phyloP scores from a whole-genome alignment of 2,888 invertebrate species.

The Eristalis arbustorum region DNA sequence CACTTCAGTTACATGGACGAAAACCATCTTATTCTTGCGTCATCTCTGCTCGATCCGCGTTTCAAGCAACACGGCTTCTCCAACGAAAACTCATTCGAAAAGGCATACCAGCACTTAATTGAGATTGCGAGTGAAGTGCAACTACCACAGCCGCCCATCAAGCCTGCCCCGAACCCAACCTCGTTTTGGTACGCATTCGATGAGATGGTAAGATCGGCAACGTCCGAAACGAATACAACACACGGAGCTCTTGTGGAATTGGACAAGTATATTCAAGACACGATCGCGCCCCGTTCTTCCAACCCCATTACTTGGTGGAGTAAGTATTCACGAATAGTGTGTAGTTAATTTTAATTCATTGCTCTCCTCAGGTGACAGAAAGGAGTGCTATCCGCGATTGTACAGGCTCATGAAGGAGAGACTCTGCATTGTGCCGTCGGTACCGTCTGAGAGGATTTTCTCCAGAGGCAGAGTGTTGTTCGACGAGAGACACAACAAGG shows the following conservation, averaged over 20 bases:
- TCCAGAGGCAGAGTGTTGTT: not conserved
- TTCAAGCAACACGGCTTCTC: not conserved
- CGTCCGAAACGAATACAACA: not conserved
- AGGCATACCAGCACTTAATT: not conserved
- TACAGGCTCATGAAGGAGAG: not conserved
- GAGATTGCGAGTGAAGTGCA: not conserved
- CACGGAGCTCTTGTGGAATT: not conserved
- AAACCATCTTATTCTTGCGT: not conserved
- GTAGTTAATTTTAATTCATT: not conserved
- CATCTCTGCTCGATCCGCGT: not conserved
- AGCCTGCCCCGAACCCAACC: not conserved
- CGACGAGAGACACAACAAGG: not conserved
- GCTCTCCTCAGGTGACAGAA: not conserved
- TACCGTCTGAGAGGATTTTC: not conserved
- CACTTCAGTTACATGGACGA: not conserved
- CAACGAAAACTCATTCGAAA: not conserved
- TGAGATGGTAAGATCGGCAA: not conserved
- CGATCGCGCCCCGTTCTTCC: not conserved
- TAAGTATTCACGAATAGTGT: not conserved
- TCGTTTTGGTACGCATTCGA: not conserved
- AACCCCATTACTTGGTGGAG: conserved; percentile 4
- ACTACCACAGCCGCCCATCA: not conserved
- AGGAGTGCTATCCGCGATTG: not conserved
- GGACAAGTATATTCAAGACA: not conserved
- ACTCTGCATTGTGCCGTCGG: not conserved